Conservation (phyloP, 2,113 vertebrate genomes). For the Ptilonorhynchus violaceus region DNA sequence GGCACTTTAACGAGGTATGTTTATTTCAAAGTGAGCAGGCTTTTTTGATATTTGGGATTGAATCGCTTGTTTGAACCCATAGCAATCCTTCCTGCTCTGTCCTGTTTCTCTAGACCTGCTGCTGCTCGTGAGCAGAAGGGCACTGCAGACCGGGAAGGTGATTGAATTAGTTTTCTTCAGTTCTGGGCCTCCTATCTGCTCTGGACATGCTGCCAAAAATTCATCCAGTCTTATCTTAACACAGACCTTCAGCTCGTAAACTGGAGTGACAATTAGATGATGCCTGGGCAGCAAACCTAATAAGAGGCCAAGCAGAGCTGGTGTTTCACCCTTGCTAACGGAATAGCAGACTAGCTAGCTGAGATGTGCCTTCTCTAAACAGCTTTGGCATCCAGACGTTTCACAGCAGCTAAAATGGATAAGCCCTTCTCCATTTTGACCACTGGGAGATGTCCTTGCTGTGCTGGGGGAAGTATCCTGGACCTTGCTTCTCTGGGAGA, state of each 20-base stretch:
- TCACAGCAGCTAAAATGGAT: not conserved
- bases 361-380: not conserved
- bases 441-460: not conserved
- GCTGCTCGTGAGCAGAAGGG: not conserved
- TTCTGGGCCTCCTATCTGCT: not conserved
- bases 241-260: not conserved
- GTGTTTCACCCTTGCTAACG: not conserved
- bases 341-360: not conserved
- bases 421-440: not conserved
- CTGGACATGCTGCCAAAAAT: not conserved
- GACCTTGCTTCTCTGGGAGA: not conserved
- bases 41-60: not conserved
- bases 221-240: not conserved
- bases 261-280: conserved; percentile 32
- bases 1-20: not conserved
- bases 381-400: not conserved
- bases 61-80: not conserved
- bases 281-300: not conserved
- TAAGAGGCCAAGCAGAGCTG: not conserved
- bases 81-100: not conserved
- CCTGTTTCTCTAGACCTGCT: not conserved
- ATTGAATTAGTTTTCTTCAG: not conserved
- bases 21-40: not conserved
- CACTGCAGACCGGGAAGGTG: not conserved
- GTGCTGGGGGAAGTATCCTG: not conserved